Conservation (phyloP, 2,888 invertebrate genomes). For the Anthoptus insignis region DNA sequence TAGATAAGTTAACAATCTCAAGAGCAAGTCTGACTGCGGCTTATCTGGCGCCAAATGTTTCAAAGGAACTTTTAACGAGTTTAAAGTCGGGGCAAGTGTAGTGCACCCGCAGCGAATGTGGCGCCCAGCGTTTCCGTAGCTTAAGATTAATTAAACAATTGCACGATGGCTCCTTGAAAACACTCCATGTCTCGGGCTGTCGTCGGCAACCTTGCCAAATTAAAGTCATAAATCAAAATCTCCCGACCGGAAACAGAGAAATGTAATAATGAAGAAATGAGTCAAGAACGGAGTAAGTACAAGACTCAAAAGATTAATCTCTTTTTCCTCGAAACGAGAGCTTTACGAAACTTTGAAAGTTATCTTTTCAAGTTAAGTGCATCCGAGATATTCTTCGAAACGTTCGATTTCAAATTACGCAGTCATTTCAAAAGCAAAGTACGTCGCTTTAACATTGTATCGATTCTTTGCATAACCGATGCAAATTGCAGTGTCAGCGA, state of each 20-base stretch:
- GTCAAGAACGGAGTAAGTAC: slow-evolving; percentile 59
- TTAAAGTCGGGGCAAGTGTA: slow-evolving; percentile 85
- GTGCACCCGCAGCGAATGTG: slow-evolving; percentile 70
- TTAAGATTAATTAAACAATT: slow-evolving; percentile 87
- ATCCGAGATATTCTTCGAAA: slow-evolving; percentile 16
- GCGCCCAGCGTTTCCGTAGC: slow-evolving; percentile 72
- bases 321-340: slow-evolving; percentile 53
- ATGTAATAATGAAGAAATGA: slow-evolving; percentile 79
- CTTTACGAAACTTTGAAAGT: slow-evolving; percentile 21
- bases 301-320: slow-evolving; percentile 64
- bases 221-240: slow-evolving; percentile 86
- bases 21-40: slow-evolving; percentile 82
- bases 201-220: slow-evolving; percentile 86
- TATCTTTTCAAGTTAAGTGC: slow-evolving; percentile 29
- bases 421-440: slow-evolving; percentile 26
- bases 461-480: slow-evolving; percentile 47
- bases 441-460: slow-evolving; percentile 29
- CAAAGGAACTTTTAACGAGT: slow-evolving; percentile 87
- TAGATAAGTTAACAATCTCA: slow-evolving; percentile 84
- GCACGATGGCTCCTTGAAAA: slow-evolving; percentile 85
- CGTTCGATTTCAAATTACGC: slow-evolving; percentile 24
- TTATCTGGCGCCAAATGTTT: slow-evolving; percentile 86
- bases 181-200: slow-evolving; percentile 86
- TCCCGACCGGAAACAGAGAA: slow-evolving; percentile 78
- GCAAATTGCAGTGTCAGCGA: slow-evolving; percentile 60